These are phyloP conservation scores for Cybosia mesomella DNA, from an alignment of 2,888 invertebrate genomes.

Conservation along the genomic window DNA sequence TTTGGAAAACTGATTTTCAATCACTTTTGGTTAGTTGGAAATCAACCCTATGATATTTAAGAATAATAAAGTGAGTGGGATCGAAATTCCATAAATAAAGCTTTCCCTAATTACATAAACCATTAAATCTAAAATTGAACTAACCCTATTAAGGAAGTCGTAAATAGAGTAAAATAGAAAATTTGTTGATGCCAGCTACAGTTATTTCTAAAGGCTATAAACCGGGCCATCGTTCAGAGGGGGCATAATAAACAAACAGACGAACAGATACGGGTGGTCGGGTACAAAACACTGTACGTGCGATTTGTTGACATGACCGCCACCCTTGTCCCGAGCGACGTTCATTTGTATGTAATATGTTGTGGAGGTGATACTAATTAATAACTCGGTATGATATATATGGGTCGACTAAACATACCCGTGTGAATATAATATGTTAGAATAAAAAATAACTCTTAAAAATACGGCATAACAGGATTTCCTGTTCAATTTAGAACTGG, in stretches of 20 bases:
- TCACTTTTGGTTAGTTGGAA: too few species aligned
- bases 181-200: slow-evolving; percentile 62
- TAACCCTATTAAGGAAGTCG: slow-evolving; percentile 56
- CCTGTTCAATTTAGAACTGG: not conserved
- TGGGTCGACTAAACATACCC: slow-evolving; percentile 3
- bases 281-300: slow-evolving; percentile 63
- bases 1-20: too few species aligned
- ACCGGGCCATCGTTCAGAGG: slow-evolving; percentile 57
- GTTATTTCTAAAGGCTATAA: slow-evolving; percentile 78
- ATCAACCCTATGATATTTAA: too few species aligned
- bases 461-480: not conserved
- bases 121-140: slow-evolving; percentile 46
- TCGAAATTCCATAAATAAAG: not conserved
- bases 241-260: slow-evolving; percentile 75
- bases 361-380: slow-evolving; percentile 20
- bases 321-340: slow-evolving; percentile 46
- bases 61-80: too few species aligned
- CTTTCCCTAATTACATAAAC: slow-evolving; percentile 19
- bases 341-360: slow-evolving; percentile 41
- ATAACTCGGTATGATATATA: slow-evolving; percentile 21
- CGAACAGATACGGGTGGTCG: slow-evolving; percentile 79
- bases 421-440: not conserved
- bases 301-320: slow-evolving; percentile 77
- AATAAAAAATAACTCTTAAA: not conserved
- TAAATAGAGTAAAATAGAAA: slow-evolving; percentile 59